Conservation (phyloP, 2,888 invertebrate genomes). For the Schizotus pectinicornis region DNA sequence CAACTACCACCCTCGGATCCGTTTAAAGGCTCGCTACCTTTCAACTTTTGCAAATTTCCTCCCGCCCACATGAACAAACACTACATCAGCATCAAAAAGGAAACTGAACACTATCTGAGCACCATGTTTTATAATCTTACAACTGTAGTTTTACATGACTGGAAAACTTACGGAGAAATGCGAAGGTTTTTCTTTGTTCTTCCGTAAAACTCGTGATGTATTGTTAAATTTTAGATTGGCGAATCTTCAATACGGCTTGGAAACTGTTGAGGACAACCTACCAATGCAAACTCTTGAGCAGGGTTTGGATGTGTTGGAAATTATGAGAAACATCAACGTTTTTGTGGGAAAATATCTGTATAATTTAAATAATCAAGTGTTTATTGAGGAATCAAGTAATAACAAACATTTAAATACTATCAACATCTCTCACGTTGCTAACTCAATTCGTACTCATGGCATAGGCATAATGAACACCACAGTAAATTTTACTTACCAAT, state of each 20-base stretch:
- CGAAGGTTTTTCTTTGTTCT: slow-evolving; percentile 62
- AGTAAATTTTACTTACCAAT: slow-evolving; percentile 91
- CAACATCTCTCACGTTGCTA: slow-evolving; percentile 92
- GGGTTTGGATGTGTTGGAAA: slow-evolving; percentile 94
- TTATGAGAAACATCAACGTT: slow-evolving; percentile 94
- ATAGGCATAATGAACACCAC: slow-evolving; percentile 77
- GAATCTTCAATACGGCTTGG: slow-evolving; percentile 78
- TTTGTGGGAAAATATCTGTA: slow-evolving; percentile 94
- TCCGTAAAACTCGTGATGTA: slow-evolving; percentile 7
- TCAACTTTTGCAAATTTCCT: slow-evolving; percentile 49
- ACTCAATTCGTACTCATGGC: slow-evolving; percentile 96
- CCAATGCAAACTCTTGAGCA: slow-evolving; percentile 97
- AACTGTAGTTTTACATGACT: slow-evolving; percentile 95
- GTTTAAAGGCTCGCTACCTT: slow-evolving; percentile 49
- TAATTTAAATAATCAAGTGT: slow-evolving; percentile 95
- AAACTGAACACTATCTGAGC: slow-evolving; percentile 89
- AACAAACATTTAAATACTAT: slow-evolving; percentile 96
- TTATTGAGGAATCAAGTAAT: slow-evolving; percentile 88
- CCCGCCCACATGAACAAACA: slow-evolving; percentile 54
- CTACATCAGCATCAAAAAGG: slow-evolving; percentile 52
- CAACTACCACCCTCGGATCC: slow-evolving; percentile 69
- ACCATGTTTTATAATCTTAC: slow-evolving; percentile 96
- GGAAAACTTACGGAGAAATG: slow-evolving; percentile 98
- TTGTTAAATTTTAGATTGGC: slow-evolving; percentile 66
- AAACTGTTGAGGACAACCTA: slow-evolving; percentile 88